Evolutionary conservation across 2,797 vertebrate species (phyloP), one percentile per base, ranked within the genome.

Genomic region (Ctenopoma multispine): DNA sequence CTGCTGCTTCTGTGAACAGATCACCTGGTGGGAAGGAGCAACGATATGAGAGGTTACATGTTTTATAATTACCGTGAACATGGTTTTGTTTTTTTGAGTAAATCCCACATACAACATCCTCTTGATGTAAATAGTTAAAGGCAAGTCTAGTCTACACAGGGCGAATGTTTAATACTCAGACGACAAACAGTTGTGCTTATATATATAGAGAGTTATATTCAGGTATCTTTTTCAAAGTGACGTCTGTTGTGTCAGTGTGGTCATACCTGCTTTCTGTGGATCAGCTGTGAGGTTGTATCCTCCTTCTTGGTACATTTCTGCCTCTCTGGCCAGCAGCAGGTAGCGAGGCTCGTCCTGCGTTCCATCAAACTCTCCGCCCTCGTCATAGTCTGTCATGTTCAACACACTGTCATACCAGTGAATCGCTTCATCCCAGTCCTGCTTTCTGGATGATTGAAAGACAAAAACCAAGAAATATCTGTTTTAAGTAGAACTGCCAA

Each of bases 301-400:
- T 14, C 98, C 98, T 0, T 18, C 84, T 72, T 95, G 90, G 84
- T 94, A 94, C 96, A 99, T 96, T 87, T 97, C 96, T 0, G 97
- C 98, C 77, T 95, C 93, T 79, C 97, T 93, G 79, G 97, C 96
- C 88, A 98, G 91, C 46, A 99, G 95, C 56, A 93, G 80, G 47
- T 97, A 95, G 0, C 95, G 94, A 0, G 98, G 97, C 72, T 99
- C 96, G 1, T 98, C 96, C 69, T 96, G 96, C 40, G 95, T 96
- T 49, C 96, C 97, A 0, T 99, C 96, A 0, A 95, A 99, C 91
- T 99, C 97, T 1, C 98, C 98, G 0, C 97, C 97, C 72, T 99
- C 97, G 0, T 99, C 98, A 0, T 93, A 96, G 80, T 99, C 98
- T 0, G 92, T 96, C 92, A 95, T 99, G 87, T 96, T 96, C 57